These are phyloP conservation scores for Alitta virens DNA, from an alignment of 2,888 invertebrate species.

Conservation along the genomic window DNA sequence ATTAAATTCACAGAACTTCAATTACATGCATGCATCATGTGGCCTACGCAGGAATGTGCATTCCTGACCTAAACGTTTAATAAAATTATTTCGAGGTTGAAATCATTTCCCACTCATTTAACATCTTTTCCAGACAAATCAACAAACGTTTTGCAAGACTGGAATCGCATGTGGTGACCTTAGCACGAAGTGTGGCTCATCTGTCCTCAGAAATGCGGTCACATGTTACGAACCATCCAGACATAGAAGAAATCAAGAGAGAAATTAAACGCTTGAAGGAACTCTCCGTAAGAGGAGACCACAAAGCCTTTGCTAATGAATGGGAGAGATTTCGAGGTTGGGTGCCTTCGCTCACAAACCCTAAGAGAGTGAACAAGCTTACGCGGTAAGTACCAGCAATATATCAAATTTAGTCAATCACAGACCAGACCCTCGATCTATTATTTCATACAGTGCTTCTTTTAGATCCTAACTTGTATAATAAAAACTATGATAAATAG, in stretches of 20 bases:
- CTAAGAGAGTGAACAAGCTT: slow-evolving; percentile 80
- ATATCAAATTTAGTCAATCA: too few species aligned
- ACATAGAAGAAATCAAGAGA: slow-evolving; percentile 81
- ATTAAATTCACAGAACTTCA: too few species aligned
- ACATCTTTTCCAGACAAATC: slow-evolving; percentile 68
- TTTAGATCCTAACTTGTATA: too few species aligned
- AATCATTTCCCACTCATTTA: too few species aligned
- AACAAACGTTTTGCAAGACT: slow-evolving; percentile 84
- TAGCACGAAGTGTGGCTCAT: slow-evolving; percentile 86
- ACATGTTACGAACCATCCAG: slow-evolving; percentile 81
- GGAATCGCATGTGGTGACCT: slow-evolving; percentile 86
- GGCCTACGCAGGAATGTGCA: too few species aligned
- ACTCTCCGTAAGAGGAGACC: slow-evolving; percentile 6
- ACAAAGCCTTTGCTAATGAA: slow-evolving; percentile 26
- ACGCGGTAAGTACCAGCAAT: slow-evolving; percentile 68
- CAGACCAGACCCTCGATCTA: too few species aligned
- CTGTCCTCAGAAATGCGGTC: slow-evolving; percentile 87
- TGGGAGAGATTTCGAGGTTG: slow-evolving; percentile 53
- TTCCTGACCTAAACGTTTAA: too few species aligned
- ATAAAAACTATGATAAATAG: too few species aligned
- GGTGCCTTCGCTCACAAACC: slow-evolving; percentile 70
- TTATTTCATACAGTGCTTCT: too few species aligned
- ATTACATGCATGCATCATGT: too few species aligned
- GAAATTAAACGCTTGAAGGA: slow-evolving; percentile 73
- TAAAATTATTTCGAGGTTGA: too few species aligned